Evolutionary conservation across 2,797 vertebrate genomes (phyloP), one percentile per base, ranked within the genome.

Genomic region (Yasuhikotakia modesta): DNA sequence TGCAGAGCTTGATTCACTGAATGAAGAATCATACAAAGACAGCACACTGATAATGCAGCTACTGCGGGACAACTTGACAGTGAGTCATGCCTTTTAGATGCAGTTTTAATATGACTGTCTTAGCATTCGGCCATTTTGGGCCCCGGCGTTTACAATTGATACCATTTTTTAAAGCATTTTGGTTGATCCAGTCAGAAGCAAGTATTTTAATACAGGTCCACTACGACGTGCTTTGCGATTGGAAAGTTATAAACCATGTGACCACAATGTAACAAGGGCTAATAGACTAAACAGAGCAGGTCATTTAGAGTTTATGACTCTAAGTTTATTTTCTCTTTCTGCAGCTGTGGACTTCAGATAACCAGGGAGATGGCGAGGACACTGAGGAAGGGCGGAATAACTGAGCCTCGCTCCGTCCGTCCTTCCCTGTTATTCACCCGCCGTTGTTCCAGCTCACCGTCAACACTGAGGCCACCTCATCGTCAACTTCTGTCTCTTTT

Each of bases 1-100:
- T 79, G 87, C 92, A 85, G 93, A 93, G 89, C 95, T 98, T 86
- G 97, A 99, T 88, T 91, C 90, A 73, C 92, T 97, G 91, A 95
- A 94, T 79, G 93, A 91, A 88, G 97, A 98, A 76, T 96, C 95
- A 63, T 96, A 97, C 92, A 98, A 99, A 96, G 97, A 99, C 95
- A 99, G 96, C 93, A 97, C 95, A 68, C 93, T 99, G 96, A 98
- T 99, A 94, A 97, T 98, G 96, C 96, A 98, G 88, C 95, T 99
- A 91, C 95, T 99, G 90, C 94, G 96, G 90, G 96, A 99, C 94
- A 99, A 99, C 92, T 94, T 99, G 93, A 98, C 96, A 89, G 97
- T 99, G 86, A 96, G 97, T 95, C 48, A 45, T 16, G 45, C 16
- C 4, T 70, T n/a, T 45, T 69, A 10, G 2, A 19, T 21, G 45